A percentile compares a stretch with the other conserved stretches of the same genome.
Evolutionary conservation across 2,888 invertebrate species (phyloP).

Genomic region (Lepas anatifera): DNA sequence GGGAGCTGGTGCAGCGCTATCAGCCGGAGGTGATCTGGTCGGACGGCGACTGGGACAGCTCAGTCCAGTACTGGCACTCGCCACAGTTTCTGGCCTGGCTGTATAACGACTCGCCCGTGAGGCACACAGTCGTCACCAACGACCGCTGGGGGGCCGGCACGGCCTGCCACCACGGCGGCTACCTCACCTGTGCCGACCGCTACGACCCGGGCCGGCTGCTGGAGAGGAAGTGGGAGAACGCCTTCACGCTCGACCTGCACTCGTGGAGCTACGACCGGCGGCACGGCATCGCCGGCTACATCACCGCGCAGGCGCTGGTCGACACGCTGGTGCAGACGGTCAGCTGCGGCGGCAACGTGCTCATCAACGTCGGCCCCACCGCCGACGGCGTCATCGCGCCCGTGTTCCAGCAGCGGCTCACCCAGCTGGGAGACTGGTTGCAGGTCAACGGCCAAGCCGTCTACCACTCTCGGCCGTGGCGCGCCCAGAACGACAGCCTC

Average conservation of each 20-base stretch:
- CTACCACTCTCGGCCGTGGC: constrained; percentile 20
- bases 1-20: constrained; percentile 45
- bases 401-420: constrained; percentile 71
- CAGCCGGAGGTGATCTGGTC: constrained; percentile 70
- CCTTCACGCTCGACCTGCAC: constrained; percentile 71
- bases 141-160: constrained; percentile 82
- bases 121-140: constrained; percentile 76
- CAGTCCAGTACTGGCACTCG: constrained; percentile 62
- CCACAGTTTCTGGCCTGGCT: constrained; percentile 79
- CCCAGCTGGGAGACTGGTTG: constrained; percentile 66
- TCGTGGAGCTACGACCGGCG: constrained; percentile 84
- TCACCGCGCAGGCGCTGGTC: constrained; percentile 50
- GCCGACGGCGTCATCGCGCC: constrained; percentile 72
- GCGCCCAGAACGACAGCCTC: constrained; percentile 54
- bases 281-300: constrained; percentile 51
- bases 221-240: constrained; percentile 88
- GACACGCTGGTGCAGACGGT: constrained; percentile 57
- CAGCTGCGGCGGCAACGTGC: constrained; percentile 72
- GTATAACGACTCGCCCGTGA: constrained; percentile 82
- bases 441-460: constrained; percentile 62
- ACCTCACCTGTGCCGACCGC: constrained; percentile 64
- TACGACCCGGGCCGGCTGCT: constrained; percentile 61
- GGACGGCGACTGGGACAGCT: constrained; percentile 47
- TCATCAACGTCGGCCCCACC: constrained; percentile 78
- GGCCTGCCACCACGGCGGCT: constrained; percentile 76